Percentiles rank a stretch among this genome's conserved stretches.
Evolutionary conservation across 64 coral and sea anemone species (phyloP).

Genomic region (Porites lutea): DNA sequence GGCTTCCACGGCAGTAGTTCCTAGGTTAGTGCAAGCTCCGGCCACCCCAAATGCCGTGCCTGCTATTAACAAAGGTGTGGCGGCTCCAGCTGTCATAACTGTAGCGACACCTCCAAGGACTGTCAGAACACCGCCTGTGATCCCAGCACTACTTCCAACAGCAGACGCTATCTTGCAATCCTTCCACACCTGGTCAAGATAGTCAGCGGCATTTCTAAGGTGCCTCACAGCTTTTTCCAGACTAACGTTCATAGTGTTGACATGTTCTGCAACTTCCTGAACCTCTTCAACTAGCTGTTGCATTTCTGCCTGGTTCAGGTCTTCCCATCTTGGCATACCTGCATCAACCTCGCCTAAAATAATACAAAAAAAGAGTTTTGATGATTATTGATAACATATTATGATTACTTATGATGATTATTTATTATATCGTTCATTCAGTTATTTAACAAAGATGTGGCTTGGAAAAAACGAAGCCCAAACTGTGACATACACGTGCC

Average conservation of each 20-base stretch:
- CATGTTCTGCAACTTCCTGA: slow-evolving; percentile 7
- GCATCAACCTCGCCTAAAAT: neutral
- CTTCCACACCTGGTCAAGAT: slow-evolving; percentile 10
- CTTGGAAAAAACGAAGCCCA: too few species aligned
- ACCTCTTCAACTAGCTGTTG: neutral
- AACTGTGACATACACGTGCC: too few species aligned
- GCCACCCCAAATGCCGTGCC: slow-evolving; percentile 15
- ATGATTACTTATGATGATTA: too few species aligned
- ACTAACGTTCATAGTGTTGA: neutral
- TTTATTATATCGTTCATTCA: too few species aligned
- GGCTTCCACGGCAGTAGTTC: neutral
- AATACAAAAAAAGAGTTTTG: neutral
- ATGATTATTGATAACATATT: too few species aligned
- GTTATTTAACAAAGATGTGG: too few species aligned
- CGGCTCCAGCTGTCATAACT: neutral
- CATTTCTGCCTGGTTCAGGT: neutral
- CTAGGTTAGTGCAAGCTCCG: neutral
- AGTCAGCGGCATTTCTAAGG: neutral
- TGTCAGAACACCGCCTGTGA: neutral
- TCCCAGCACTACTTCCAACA: neutral
- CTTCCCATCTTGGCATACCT: neutral
- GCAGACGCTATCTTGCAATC: slow-evolving; percentile 10
- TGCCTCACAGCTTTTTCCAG: neutral
- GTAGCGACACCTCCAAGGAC: neutral
- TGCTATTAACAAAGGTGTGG: neutral